Evolutionary conservation across 1,140 invertebrate genomes (phyloP), one percentile per base, ranked within the genome.

Genomic region (Patella vulgata): DNA sequence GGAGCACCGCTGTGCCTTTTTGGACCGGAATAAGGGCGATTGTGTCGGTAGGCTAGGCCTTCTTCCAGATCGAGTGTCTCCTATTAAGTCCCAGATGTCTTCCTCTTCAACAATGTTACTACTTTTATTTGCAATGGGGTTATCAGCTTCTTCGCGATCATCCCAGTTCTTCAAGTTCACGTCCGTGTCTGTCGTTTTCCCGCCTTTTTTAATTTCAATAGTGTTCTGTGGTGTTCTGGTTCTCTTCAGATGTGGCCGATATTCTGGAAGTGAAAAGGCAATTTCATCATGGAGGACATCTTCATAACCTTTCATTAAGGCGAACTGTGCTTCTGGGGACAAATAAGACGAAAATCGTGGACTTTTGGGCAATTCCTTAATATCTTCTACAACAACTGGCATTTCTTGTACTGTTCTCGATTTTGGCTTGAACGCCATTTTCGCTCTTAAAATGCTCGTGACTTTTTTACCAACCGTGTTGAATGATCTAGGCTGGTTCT

Each of bases 251-350:
- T 66, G 23, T 3, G 54, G 56, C 19, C 57, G 57, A 40, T 60
- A 53, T 33, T 75, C 70, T 6, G 77, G 77, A 23, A 66, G 66
- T 8, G 39, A 56, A 19, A 31, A 52, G 27, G 63, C 64, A 5
- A 80, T 42, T 21, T 75, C 57, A 39, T 59, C 59, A 44, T 71
- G 66, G 2, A 81, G 68, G 4, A 70, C 62, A 58, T 79, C 79
- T 61, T 81, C 79, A 63, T 81, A 81, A 2, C 79, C 79, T 63
- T 79, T 81, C 72, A 81, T 73, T 48, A 79, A 63, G 31, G 79
- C 75, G 43, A 71, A 81, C 56, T 81, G 79, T 5, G 79, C 79
- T 44, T 76, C 77, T 1, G 71, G 58, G 6, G 79, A 81, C 48
- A 81, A 48, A 14, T 71, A 73, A 1, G 79, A 71, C 21, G 65